Conservation (phyloP, 2,888 invertebrate species). For the Drosophila flavopinicola region DNA sequence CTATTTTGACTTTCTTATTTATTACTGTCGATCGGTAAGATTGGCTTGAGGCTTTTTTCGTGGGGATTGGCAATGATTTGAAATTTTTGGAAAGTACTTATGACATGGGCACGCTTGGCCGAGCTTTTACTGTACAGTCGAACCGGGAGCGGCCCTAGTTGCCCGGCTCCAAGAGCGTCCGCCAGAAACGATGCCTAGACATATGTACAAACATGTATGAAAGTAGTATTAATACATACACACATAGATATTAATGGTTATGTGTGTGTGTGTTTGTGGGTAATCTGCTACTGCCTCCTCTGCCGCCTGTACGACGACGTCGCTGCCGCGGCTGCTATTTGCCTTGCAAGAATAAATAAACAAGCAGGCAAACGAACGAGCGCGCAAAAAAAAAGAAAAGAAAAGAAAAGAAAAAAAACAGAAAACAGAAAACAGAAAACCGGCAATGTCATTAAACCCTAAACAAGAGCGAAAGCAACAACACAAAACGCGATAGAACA, state of each 20-base stretch:
- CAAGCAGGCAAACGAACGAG: conserved; percentile 65
- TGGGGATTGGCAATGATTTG: conserved; percentile 1
- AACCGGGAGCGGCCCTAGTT: conserved; percentile 26
- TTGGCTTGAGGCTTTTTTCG: neutral
- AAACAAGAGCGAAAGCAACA: conserved; percentile 79
- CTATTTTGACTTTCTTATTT: neutral
- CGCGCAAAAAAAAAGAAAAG: conserved; percentile 49
- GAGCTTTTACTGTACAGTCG: conserved; percentile 33
- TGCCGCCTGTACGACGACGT: conserved; percentile 32
- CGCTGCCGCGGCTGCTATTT: conserved; percentile 55
- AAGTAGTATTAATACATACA: conserved; percentile 3
- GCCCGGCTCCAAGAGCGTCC: conserved; percentile 10
- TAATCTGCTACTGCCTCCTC: conserved; percentile 29
- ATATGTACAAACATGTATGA: conserved; percentile 7
- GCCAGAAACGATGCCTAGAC: conserved; percentile 25
- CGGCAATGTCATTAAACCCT: conserved; percentile 82
- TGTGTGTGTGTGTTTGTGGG: conserved; percentile 14
- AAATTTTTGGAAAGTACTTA: conserved; percentile 6
- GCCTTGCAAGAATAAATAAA: conserved; percentile 75
- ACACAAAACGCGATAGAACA: conserved; percentile 70
- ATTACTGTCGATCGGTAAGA: neutral
- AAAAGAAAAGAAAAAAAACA: conserved; percentile 43
- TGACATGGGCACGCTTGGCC: conserved; percentile 25
- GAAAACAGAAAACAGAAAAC: conserved; percentile 56
- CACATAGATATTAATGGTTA: conserved; percentile 16